phyloP scores from a whole-genome alignment of 2,797 vertebrate species.

The Holocentrus rufus region DNA sequence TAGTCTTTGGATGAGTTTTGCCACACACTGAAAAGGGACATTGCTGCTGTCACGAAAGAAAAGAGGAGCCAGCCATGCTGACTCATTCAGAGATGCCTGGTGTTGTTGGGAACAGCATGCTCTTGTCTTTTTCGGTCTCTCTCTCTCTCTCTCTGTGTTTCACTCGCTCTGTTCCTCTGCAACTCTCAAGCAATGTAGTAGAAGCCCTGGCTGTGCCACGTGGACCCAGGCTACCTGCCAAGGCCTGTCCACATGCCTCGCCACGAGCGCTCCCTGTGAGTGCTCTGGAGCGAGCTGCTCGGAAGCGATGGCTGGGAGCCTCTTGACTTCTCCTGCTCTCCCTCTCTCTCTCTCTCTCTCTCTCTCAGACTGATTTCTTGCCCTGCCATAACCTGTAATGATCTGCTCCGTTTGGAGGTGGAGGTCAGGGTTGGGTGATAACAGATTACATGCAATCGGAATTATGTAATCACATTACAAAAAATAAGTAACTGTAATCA shows the following conservation, averaged over 20 bases:
- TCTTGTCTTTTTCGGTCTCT: conserved; percentile 31
- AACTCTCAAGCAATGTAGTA: conserved; percentile 59
- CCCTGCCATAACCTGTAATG: conserved; percentile 23
- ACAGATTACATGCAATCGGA: too few species aligned
- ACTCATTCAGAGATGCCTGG: conserved; percentile 56
- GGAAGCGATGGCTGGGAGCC: conserved; percentile 58
- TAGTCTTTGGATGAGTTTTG: conserved; percentile 17
- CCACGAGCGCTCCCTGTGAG: conserved; percentile 69
- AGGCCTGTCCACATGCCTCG: conserved; percentile 74
- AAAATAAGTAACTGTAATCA: too few species aligned
- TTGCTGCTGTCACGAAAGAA: conserved; percentile 48
- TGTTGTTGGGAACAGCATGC: conserved; percentile 50
- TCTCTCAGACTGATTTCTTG: conserved; percentile 44
- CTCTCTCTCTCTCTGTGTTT: conserved; percentile 17
- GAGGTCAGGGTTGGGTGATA: too few species aligned
- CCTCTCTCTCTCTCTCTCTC: conserved; percentile 26
- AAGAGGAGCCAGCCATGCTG: conserved; percentile 56
- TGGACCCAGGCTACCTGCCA: conserved; percentile 81
- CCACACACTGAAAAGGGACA: conserved; percentile 26
- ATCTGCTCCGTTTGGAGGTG: conserved; percentile 28
- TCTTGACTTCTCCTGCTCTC: conserved; percentile 32
- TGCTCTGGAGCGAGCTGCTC: conserved; percentile 55
- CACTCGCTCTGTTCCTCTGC: conserved; percentile 32
- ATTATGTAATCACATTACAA: too few species aligned
- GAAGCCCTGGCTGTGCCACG: conserved; percentile 79